These are phyloP conservation scores for Agrochola lota DNA, from an alignment of 2,888 invertebrate species.

Conservation along the genomic window DNA sequence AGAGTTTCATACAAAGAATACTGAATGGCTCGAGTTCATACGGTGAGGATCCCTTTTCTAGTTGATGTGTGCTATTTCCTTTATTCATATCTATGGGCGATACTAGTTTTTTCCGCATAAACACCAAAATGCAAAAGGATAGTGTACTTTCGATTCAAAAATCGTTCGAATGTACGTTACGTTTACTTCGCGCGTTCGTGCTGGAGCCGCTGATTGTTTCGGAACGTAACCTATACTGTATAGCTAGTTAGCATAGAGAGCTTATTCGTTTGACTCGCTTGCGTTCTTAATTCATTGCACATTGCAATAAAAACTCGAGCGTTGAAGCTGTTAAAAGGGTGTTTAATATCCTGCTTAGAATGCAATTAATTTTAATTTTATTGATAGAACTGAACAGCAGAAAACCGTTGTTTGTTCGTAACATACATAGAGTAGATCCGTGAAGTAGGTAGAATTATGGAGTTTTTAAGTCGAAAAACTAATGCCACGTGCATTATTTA, in stretches of 20 bases:
- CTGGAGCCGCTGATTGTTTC: not conserved
- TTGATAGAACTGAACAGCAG: not conserved
- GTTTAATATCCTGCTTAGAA: not conserved
- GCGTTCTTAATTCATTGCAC: conserved; percentile 4
- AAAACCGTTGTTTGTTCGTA: not conserved
- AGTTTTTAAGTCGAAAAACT: not conserved
- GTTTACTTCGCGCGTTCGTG: not conserved
- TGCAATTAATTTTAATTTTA: conserved; percentile 7
- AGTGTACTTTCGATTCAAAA: not conserved
- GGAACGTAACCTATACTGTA: not conserved
- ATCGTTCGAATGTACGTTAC: not conserved
- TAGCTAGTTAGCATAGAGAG: not conserved
- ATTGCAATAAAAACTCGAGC: conserved; percentile 5
- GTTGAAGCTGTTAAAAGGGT: not conserved
- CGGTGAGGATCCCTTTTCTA: too few species aligned
- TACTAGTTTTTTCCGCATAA: too few species aligned
- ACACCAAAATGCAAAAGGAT: not conserved
- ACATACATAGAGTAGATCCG: not conserved
- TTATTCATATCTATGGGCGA: not conserved
- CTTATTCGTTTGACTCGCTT: conserved; percentile 25
- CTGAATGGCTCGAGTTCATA: too few species aligned
- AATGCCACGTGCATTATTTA: not conserved
- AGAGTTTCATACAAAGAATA: too few species aligned
- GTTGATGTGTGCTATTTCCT: too few species aligned
- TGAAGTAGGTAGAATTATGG: not conserved